phyloP scores from a whole-genome alignment of 2,113 vertebrate genomes.

The Prunella himalayana region DNA sequence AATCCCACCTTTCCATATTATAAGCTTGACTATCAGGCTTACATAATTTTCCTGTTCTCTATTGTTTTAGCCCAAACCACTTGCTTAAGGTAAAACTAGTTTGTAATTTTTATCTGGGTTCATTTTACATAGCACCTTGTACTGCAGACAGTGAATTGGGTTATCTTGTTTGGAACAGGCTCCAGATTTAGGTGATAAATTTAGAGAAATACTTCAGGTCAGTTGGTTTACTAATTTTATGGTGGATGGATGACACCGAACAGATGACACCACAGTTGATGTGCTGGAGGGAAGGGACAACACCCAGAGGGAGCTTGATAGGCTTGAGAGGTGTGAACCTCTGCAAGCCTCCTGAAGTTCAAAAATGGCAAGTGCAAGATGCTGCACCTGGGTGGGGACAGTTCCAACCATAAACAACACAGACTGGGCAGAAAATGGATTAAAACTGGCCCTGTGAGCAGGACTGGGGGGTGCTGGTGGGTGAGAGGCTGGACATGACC shows the following conservation, averaged over 20 bases:
- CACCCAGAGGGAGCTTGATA: background rate
- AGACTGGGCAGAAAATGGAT: background rate
- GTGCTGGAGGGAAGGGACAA: background rate
- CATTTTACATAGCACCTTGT: background rate
- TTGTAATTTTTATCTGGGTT: background rate
- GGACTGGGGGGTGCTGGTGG: rapidly evolving
- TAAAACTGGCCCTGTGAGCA: rapidly evolving
- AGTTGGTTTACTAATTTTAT: background rate
- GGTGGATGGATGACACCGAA: rapidly evolving
- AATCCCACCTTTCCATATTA: background rate
- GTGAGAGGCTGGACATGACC: background rate
- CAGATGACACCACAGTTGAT: rapidly evolving
- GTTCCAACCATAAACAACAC: background rate
- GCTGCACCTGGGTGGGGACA: background rate
- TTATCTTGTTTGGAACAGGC: background rate
- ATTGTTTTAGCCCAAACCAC: background rate
- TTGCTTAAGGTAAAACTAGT: background rate
- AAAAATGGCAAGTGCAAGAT: background rate
- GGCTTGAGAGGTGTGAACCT: background rate
- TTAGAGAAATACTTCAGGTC: background rate
- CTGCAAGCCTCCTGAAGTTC: background rate
- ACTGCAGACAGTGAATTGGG: rapidly evolving
- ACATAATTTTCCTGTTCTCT: background rate
- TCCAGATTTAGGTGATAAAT: background rate
- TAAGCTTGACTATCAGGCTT: background rate